phyloP scores from a whole-genome alignment of 1,140 invertebrate species.

The Plectrocnemia conspersa region DNA sequence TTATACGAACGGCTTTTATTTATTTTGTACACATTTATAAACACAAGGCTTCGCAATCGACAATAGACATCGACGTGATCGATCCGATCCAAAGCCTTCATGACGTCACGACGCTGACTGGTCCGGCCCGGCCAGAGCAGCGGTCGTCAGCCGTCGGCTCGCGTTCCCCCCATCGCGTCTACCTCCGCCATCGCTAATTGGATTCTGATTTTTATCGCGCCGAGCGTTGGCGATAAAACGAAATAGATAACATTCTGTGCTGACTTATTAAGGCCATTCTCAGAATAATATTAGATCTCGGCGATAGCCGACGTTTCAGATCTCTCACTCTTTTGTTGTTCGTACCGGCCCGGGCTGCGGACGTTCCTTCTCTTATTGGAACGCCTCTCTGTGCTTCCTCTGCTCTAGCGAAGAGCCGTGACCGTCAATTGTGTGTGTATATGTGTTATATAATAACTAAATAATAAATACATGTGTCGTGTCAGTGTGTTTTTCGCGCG shows the following conservation, averaged over 20 bases:
- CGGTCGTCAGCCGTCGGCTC: constrained; percentile 4
- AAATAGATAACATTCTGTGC: constrained; percentile 55
- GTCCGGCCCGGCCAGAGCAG: constrained; percentile 8
- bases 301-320: constrained; percentile 42
- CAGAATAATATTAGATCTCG: constrained; percentile 55
- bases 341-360: constrained; percentile 14
- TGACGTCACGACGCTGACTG: constrained; percentile 11
- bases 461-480: not conserved
- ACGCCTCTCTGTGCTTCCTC: no score
- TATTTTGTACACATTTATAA: no score
- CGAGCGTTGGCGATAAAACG: constrained; percentile 47
- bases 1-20: no score
- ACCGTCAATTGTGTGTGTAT: not conserved
- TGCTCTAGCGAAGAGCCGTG: not conserved
- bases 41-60: no score
- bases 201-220: constrained; percentile 50
- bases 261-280: constrained; percentile 56
- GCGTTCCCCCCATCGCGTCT: constrained; percentile 6
- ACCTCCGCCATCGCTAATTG: constrained; percentile 44
- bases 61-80: no score
- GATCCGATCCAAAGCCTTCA: no score
- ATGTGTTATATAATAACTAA: not conserved
- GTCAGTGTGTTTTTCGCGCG: not conserved
- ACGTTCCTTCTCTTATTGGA: no score
- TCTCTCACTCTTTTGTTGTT: constrained; percentile 35